A percentile compares a stretch with the other conserved stretches of the same genome.
phyloP scores from a whole-genome alignment of 2,113 vertebrate genomes.

The human (Homo sapiens) region GRCh38 chr14:61003001-61003500 shows the following conservation, averaged over 20 bases:
- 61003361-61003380: slow-evolving; percentile 7
- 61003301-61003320: slow-evolving; percentile 26
- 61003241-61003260: neutral
- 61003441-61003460: neutral
- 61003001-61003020: neutral
- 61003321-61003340: neutral
- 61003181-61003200: neutral
- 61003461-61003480: slow-evolving; percentile 39
- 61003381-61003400: neutral
- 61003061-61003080: neutral
- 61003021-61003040: neutral
- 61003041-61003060: neutral
- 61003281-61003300: slow-evolving; percentile 8
- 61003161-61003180: neutral
- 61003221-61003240: neutral
- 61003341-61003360: neutral
- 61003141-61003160: slow-evolving; percentile 10
- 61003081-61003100: neutral
- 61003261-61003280: slow-evolving; percentile 4
- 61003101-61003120: neutral
- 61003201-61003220: neutral
- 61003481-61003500: slow-evolving; percentile 24
- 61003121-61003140: slow-evolving; percentile 19
- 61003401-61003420: neutral
- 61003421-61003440: slow-evolving; percentile 14